These are phyloP conservation scores for Stenodema calcarata DNA, from an alignment of 2,888 invertebrate species.

Conservation along the genomic window DNA sequence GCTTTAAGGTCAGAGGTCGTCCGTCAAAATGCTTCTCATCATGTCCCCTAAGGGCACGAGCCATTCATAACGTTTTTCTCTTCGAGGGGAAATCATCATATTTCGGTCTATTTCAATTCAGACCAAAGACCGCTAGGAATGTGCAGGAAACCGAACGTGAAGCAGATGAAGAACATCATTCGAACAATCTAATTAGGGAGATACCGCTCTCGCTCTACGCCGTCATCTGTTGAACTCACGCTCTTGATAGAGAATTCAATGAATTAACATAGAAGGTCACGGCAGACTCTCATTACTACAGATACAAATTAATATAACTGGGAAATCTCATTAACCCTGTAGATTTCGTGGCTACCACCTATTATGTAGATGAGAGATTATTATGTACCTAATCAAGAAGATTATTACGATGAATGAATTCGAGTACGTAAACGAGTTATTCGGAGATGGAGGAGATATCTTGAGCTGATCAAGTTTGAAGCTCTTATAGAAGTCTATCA, in stretches of 20 bases:
- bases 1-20: conserved; percentile 19
- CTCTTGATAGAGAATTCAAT: neutral
- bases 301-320: neutral
- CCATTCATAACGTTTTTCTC: neutral
- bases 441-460: too few species aligned
- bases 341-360: neutral
- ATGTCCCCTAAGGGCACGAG: neutral
- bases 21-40: neutral
- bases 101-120: too few species aligned
- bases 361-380: too few species aligned
- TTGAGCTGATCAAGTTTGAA: too few species aligned
- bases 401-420: too few species aligned
- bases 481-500: too few species aligned
- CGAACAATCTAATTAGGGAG: neutral
- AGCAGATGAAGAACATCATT: neutral
- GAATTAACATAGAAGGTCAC: neutral
- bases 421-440: too few species aligned
- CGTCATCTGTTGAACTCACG: neutral
- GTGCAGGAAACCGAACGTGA: neutral
- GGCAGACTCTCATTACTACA: neutral
- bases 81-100: too few species aligned
- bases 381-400: too few species aligned
- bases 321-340: neutral
- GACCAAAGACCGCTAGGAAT: neutral
- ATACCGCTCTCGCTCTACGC: neutral